Evolutionary conservation across 2,797 vertebrate species (phyloP).

Genomic region (Sebastiscus albofasciatus): DNA sequence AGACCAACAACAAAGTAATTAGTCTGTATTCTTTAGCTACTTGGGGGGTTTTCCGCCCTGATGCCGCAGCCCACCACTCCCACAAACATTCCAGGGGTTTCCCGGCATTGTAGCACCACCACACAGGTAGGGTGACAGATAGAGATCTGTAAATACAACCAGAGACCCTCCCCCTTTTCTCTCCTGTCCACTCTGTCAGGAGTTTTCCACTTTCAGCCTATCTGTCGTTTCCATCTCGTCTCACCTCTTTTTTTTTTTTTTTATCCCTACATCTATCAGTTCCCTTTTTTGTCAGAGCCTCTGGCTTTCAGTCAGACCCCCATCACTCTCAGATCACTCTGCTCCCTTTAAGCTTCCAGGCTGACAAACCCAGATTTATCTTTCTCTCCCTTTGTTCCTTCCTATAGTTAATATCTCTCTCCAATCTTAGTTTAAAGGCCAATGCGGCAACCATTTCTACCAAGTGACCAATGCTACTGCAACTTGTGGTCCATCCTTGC

Average conservation of each 20-base stretch:
- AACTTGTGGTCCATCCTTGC: not conserved
- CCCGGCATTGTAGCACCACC: not conserved
- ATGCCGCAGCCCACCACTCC: not conserved
- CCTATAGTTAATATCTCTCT: not conserved
- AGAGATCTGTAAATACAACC: slow-evolving; percentile 36
- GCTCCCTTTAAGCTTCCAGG: not conserved
- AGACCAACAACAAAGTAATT: slow-evolving; percentile 18
- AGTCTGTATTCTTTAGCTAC: slow-evolving; percentile 7
- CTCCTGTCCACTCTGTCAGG: not conserved
- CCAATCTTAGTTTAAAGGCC: not conserved
- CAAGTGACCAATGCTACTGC: not conserved
- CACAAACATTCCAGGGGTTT: slow-evolving; percentile 35
- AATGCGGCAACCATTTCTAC: not conserved
- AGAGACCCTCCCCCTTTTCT: not conserved
- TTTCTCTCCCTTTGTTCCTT: not conserved
- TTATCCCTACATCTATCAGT: slow-evolving; percentile 21
- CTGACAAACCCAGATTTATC: not conserved
- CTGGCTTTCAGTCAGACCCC: slow-evolving; percentile 14
- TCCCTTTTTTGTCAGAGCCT: slow-evolving; percentile 21
- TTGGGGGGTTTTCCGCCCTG: not conserved
- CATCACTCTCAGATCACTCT: not conserved
- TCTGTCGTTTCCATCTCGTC: slow-evolving; percentile 25
- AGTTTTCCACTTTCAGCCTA: slow-evolving; percentile 2
- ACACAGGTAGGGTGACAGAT: slow-evolving; percentile 24
- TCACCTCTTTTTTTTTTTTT: not conserved